These are phyloP conservation scores for Bagarius yarrelli DNA, from an alignment of 2,113 vertebrate genomes.

Conservation along the genomic window DNA sequence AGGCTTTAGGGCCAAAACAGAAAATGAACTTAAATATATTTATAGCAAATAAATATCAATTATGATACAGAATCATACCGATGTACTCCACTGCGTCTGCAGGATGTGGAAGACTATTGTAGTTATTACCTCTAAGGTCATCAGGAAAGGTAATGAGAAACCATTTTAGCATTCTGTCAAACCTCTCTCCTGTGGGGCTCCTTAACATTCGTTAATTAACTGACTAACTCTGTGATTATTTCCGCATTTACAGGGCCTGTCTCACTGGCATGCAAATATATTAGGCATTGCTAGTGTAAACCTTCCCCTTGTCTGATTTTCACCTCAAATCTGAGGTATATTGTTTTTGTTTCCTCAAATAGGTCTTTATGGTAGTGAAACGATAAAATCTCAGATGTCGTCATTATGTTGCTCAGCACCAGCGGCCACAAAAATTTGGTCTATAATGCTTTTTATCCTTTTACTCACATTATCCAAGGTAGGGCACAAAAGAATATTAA, in stretches of 20 bases:
- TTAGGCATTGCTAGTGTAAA: constrained; percentile 18
- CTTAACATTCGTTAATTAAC: constrained; percentile 51
- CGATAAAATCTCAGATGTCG: constrained; percentile 9
- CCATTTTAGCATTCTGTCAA: constrained; percentile 47
- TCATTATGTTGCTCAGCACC: constrained; percentile 15
- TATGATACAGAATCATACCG: background rate
- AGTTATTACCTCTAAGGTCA: constrained; percentile 33
- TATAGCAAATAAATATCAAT: background rate
- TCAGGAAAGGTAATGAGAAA: constrained; percentile 49
- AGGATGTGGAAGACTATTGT: constrained; percentile 4
- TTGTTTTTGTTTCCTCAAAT: constrained; percentile 1
- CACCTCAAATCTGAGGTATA: too few relatives aligned
- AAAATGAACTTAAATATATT: background rate
- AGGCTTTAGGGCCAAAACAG: background rate
- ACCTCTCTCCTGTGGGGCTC: constrained; percentile 41
- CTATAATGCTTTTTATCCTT: background rate
- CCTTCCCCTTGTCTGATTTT: background rate
- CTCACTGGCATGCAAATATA: constrained; percentile 26
- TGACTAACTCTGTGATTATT: constrained; percentile 51
- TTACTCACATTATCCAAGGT: constrained; percentile 35
- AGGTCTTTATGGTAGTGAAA: constrained; percentile 6
- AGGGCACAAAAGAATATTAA: constrained; percentile 64
- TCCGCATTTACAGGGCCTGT: constrained; percentile 48
- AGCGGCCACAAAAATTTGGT: constrained; percentile 10
- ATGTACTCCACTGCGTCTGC: background rate